phyloP scores from a whole-genome alignment of 2,888 invertebrate species.

The Muschampia plurimacula region DNA sequence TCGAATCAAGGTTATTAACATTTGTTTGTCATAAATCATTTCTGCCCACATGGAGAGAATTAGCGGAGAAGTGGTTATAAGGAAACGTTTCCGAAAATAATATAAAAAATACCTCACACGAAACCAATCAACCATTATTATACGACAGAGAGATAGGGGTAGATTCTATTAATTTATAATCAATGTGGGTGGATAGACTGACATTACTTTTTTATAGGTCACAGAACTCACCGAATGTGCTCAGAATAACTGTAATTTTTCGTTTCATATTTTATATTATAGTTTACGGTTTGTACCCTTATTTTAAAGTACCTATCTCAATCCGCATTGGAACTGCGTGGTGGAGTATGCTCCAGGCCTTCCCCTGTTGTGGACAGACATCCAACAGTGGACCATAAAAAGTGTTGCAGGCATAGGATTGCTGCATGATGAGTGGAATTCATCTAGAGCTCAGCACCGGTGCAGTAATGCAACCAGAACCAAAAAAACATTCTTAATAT shows the following conservation, averaged over 20 bases:
- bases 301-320: no score
- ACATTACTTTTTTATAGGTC: slow-evolving; percentile 77
- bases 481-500: no score
- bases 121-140: slow-evolving; percentile 79
- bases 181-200: slow-evolving; percentile 84
- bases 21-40: slow-evolving; percentile 70
- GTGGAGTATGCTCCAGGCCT: no score
- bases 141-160: slow-evolving; percentile 79
- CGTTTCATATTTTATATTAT: not conserved
- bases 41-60: slow-evolving; percentile 69
- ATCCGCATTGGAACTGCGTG: no score
- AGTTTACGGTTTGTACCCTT: not conserved
- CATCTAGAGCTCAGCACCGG: not conserved
- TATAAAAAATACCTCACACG: slow-evolving; percentile 84
- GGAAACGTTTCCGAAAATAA: slow-evolving; percentile 70
- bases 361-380: no score
- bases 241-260: slow-evolving; percentile 9
- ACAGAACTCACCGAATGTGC: slow-evolving; percentile 49
- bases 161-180: slow-evolving; percentile 84
- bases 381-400: no score
- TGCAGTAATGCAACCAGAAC: no score
- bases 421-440: no score
- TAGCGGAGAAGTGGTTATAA: slow-evolving; percentile 68
- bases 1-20: slow-evolving; percentile 12
- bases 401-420: no score